Conservation (phyloP, 2,113 vertebrate species). For the Limnothrissa miodon region DNA sequence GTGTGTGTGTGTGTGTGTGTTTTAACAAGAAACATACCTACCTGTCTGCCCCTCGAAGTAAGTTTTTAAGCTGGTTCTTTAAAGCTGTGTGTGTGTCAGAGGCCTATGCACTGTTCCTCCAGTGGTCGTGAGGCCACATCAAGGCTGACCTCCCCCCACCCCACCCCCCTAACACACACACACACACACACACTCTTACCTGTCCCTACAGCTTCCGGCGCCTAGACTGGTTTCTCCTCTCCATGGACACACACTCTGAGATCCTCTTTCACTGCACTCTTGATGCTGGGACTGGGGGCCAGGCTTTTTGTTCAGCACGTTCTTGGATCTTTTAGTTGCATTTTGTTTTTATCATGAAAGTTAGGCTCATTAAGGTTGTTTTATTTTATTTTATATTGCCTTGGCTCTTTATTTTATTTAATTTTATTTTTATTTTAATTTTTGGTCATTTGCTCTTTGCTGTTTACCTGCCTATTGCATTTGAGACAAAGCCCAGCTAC, state of each 20-base stretch:
- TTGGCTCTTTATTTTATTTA: not conserved
- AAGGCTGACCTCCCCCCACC: not conserved
- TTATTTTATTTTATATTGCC: constrained; percentile 15
- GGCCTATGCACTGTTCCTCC: not conserved
- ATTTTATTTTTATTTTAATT: too few species aligned
- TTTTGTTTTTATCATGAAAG: not conserved
- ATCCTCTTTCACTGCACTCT: constrained; percentile 4
- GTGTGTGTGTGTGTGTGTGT: constrained; percentile 3
- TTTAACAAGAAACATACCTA: not conserved
- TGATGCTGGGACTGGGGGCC: not conserved
- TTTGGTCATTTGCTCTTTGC: not conserved
- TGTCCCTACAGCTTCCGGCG: not conserved
- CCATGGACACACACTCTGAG: not conserved
- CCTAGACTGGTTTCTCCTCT: not conserved
- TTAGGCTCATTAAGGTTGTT: constrained; percentile 4
- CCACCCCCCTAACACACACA: not conserved
- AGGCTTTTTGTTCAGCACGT: not conserved
- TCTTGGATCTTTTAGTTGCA: not conserved
- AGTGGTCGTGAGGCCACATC: not conserved
- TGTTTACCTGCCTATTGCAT: constrained; percentile 21
- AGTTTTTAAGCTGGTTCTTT: not conserved
- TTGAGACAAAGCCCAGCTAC: constrained; percentile 13
- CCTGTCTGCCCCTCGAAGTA: not conserved
- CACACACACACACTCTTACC: too few species aligned
- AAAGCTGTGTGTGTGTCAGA: not conserved